Percentiles rank a stretch among this genome's conserved stretches.
Evolutionary conservation across 2,113 vertebrate species (phyloP).

Genomic region (Tympanuchus pallidicinctus): DNA sequence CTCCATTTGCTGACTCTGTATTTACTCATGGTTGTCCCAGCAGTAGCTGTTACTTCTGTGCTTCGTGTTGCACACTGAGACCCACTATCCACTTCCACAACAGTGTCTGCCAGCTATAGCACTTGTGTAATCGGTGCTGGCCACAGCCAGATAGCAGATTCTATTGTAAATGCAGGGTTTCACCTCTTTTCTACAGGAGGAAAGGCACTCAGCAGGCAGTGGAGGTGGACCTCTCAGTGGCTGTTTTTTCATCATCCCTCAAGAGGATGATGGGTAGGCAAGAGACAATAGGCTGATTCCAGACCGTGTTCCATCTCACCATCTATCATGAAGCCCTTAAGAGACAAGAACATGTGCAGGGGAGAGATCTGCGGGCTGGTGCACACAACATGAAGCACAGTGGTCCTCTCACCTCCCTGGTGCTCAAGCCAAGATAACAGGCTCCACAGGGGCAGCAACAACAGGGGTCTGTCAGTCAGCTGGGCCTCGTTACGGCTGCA

Average conservation of each 20-base stretch:
- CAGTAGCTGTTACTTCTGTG: background rate
- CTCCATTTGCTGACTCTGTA: background rate
- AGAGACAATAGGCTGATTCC: background rate
- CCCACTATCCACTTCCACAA: background rate
- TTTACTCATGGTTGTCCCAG: fast-evolving
- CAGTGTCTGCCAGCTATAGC: background rate
- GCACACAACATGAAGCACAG: fast-evolving
- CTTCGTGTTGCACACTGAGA: background rate
- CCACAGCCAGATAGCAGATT: background rate
- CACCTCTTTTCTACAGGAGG: background rate
- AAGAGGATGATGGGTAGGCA: background rate
- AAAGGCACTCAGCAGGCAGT: background rate
- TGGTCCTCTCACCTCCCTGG: background rate
- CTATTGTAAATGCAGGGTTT: background rate
- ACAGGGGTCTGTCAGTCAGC: background rate
- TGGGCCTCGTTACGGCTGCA: background rate
- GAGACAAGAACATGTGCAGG: fast-evolving
- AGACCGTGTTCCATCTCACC: background rate
- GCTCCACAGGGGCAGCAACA: background rate
- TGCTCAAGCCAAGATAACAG: background rate
- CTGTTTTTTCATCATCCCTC: background rate
- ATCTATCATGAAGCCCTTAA: background rate
- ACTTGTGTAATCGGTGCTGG: background rate
- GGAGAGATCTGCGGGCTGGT: background rate
- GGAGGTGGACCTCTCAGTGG: background rate